Percentiles rank a stretch among this genome's conserved stretches.
These are phyloP conservation scores for Danaus melanippus DNA, from an alignment of 1,140 invertebrate genomes.

Conservation along the genomic window DNA sequence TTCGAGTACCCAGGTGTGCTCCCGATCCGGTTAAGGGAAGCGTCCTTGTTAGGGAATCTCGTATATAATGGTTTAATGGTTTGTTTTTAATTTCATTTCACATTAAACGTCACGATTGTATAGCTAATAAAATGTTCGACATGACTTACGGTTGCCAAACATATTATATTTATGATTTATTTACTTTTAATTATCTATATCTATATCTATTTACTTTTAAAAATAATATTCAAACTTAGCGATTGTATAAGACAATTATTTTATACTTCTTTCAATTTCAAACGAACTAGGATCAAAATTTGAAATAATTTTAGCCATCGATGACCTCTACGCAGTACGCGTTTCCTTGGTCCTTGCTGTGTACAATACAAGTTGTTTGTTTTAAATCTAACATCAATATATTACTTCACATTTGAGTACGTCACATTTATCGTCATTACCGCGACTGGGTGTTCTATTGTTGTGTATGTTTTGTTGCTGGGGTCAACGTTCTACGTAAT, in stretches of 20 bases:
- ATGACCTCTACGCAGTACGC: too few species aligned
- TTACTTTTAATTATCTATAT: conserved; percentile 8
- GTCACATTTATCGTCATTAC: conserved; percentile 18
- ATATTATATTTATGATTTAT: neutral
- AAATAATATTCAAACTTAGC: neutral
- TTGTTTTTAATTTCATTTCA: conserved; percentile 71
- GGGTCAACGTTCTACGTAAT: conserved; percentile 19
- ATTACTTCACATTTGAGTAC: neutral
- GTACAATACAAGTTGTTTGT: too few species aligned
- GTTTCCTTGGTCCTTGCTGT: too few species aligned
- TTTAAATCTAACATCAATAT: too few species aligned
- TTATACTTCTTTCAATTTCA: conserved; percentile 13
- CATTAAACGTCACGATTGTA: conserved; percentile 51
- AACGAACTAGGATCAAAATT: neutral
- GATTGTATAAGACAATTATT: conserved; percentile 6
- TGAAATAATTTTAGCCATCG: too few species aligned
- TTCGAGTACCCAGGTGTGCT: conserved; percentile 70
- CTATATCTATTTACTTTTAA: neutral
- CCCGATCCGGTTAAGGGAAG: conserved; percentile 70
- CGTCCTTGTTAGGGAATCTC: conserved; percentile 69
- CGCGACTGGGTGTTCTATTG: conserved; percentile 11
- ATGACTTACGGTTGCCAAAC: conserved; percentile 6
- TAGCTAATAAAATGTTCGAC: conserved; percentile 43
- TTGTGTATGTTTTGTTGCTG: conserved; percentile 16
- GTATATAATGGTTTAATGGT: conserved; percentile 70